Percentiles rank a stretch among this genome's conserved stretches.
phyloP scores from a whole-genome alignment of 2,113 vertebrate genomes.

The Saccopteryx leptura region DNA sequence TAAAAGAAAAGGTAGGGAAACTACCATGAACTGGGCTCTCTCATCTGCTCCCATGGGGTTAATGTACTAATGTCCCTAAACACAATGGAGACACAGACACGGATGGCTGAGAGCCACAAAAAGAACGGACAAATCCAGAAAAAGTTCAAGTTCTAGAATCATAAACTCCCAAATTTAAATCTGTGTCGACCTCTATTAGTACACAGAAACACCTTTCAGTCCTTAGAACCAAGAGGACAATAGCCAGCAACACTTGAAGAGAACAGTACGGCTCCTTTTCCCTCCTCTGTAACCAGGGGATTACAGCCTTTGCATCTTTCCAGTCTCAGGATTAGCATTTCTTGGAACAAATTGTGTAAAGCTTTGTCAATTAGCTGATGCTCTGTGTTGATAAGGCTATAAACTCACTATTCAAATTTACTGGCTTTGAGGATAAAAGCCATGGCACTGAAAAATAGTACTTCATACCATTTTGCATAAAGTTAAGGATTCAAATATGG shows the following conservation, averaged over 20 bases:
- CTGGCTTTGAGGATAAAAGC: conserved; percentile 10
- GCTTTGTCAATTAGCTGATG: not conserved
- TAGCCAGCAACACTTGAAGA: too few species aligned
- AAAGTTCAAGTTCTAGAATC: not conserved
- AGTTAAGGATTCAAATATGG: conserved; percentile 42
- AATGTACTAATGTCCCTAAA: not conserved
- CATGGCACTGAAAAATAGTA: conserved; percentile 55
- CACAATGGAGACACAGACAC: not conserved
- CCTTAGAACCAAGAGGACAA: not conserved
- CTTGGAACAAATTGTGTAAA: not conserved
- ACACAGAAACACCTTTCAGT: not conserved
- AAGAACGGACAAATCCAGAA: not conserved
- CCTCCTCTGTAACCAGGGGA: not conserved
- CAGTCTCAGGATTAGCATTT: not conserved
- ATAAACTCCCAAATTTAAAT: not conserved
- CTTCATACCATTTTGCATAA: conserved; percentile 43
- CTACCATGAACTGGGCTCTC: not conserved
- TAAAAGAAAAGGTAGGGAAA: not conserved
- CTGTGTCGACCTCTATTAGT: not conserved
- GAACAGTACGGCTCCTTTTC: not conserved
- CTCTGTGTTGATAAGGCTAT: conserved; percentile 40
- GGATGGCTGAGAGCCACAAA: not conserved
- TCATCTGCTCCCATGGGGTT: not conserved
- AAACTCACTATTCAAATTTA: conserved; percentile 51
- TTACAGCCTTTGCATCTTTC: not conserved